A percentile compares a stretch with the other conserved stretches of the same genome.
Conservation (phyloP, 2,113 vertebrate species). For the Nicator chloris region DNA sequence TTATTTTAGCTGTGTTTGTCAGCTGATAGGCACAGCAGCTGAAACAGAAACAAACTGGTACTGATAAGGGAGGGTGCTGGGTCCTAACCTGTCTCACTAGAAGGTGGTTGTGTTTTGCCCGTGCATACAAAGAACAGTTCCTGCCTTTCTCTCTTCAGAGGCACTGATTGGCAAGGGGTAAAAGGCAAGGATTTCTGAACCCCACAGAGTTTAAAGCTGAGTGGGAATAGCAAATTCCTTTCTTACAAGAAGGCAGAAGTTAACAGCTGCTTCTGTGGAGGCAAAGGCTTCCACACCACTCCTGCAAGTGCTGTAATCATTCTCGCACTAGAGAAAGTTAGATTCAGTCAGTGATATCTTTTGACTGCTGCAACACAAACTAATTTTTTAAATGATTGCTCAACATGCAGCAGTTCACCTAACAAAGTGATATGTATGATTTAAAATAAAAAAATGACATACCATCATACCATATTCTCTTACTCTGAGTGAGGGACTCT, state of each 20-base stretch:
- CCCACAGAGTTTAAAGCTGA: neutral
- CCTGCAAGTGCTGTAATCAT: neutral
- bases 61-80: neutral
- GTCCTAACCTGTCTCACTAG: neutral
- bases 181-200: neutral
- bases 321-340: neutral
- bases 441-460: neutral
- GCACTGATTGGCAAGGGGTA: neutral
- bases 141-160: neutral
- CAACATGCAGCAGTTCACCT: neutral
- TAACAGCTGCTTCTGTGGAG: neutral
- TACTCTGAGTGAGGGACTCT: neutral
- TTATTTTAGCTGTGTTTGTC: neutral
- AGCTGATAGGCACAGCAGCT: neutral
- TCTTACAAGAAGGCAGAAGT: neutral
- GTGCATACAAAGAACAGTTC: neutral
- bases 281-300: neutral
- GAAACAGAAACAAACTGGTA: neutral
- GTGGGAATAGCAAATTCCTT: neutral
- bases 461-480: neutral
- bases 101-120: neutral
- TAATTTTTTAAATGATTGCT: neutral
- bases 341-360: neutral
- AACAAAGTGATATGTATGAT: neutral
- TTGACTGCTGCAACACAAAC: neutral